phyloP scores from a whole-genome alignment of 1,140 invertebrate species.

The Saccostrea glomerata region DNA sequence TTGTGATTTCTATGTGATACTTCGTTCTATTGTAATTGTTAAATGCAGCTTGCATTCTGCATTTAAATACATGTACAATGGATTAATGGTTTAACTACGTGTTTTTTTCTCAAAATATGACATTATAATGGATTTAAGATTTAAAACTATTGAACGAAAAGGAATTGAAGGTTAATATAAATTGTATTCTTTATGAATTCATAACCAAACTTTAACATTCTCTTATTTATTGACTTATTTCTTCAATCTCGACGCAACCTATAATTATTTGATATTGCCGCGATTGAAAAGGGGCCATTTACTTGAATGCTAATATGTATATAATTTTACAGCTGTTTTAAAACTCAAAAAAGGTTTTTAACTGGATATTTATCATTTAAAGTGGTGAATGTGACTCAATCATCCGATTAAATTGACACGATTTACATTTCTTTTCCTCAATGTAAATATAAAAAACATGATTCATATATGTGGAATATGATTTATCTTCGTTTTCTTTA shows the following conservation, averaged over 20 bases:
- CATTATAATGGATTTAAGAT: not conserved
- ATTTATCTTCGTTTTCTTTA: conserved; percentile 4
- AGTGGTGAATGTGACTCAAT: not conserved
- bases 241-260: not conserved
- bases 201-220: not conserved
- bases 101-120: not conserved
- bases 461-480: not conserved
- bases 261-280: conserved; percentile 2
- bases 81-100: not conserved
- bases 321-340: conserved; percentile 1
- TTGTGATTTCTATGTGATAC: not conserved
- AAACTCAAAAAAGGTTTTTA: conserved; percentile 4
- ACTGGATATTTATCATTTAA: not conserved
- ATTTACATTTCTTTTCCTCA: not conserved
- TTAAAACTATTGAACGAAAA: not conserved
- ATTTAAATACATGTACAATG: not conserved
- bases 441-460: not conserved
- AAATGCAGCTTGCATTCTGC: not conserved
- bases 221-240: not conserved
- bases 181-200: not conserved
- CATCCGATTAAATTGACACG: not conserved
- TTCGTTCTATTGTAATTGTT: not conserved
- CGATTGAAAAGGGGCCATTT: conserved; percentile 5
- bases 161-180: not conserved
- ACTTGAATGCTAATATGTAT: not conserved